Evolutionary conservation across 2,113 vertebrate genomes (phyloP).

Genomic region (Arothron firmamentum): DNA sequence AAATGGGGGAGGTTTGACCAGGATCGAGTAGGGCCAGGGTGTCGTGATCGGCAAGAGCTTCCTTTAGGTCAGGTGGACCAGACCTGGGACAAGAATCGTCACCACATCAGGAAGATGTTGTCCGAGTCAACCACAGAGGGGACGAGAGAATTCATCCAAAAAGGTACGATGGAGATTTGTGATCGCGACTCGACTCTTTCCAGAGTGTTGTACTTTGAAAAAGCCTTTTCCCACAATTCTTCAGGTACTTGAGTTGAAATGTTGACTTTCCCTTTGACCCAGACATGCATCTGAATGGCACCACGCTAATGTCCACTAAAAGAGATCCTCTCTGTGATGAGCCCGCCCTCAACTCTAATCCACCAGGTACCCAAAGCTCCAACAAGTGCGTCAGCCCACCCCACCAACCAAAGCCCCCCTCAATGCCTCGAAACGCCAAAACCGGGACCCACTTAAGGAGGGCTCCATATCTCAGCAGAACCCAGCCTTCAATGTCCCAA

Average conservation of each 20-base stretch:
- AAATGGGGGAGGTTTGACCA: conserved; percentile 75
- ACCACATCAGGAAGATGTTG: conserved; percentile 65
- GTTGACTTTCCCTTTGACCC: conserved; percentile 13
- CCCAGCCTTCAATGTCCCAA: conserved; percentile 57
- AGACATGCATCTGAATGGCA: conserved; percentile 70
- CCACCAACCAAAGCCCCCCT: conserved; percentile 73
- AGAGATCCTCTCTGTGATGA: conserved; percentile 58
- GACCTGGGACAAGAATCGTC: conserved; percentile 69
- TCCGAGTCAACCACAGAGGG: conserved; percentile 54
- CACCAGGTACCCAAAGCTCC: conserved; percentile 48
- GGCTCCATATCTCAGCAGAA: conserved; percentile 74
- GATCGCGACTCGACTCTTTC: not conserved
- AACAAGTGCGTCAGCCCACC: conserved; percentile 64
- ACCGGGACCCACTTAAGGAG: conserved; percentile 66
- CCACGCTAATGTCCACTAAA: conserved; percentile 41
- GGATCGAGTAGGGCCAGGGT: conserved; percentile 76
- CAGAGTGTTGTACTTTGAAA: not conserved
- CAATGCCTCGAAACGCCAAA: conserved; percentile 60
- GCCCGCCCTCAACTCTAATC: conserved; percentile 45
- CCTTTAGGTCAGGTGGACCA: conserved; percentile 50
- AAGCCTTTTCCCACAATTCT: not conserved
- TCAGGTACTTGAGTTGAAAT: no score
- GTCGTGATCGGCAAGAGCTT: conserved; percentile 69
- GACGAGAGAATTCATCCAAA: conserved; percentile 26
- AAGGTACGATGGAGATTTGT: conserved; percentile 41